These are phyloP conservation scores for Nothobranchius kuhntae DNA, from an alignment of 2,113 vertebrate genomes.

Conservation along the genomic window DNA sequence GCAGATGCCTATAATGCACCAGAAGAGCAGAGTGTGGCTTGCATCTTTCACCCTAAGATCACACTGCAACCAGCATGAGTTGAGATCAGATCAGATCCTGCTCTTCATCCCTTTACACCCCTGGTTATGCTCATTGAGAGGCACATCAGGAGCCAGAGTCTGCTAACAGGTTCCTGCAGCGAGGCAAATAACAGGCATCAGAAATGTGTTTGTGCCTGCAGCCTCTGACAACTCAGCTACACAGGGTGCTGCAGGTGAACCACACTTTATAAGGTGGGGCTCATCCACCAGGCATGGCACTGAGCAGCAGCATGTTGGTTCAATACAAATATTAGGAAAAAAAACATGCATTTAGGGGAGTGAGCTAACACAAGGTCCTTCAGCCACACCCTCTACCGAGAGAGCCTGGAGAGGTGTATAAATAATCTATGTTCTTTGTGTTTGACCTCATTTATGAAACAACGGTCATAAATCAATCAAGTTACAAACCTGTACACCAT, in stretches of 20 bases:
- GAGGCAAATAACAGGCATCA: conserved; percentile 49
- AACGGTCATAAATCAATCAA: not conserved
- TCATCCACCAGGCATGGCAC: conserved; percentile 4
- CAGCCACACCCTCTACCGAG: conserved; percentile 25
- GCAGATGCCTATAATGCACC: not conserved
- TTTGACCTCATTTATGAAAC: conserved; percentile 2
- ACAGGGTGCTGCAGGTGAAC: conserved; percentile 24
- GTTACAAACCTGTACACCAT: too few relatives aligned
- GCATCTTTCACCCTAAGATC: conserved; percentile 24
- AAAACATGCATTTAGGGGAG: not conserved
- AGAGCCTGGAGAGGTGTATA: conserved; percentile 8
- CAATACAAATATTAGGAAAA: conserved; percentile 11
- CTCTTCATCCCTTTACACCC: conserved; percentile 21
- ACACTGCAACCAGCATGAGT: conserved; percentile 50
- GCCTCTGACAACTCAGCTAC: conserved; percentile 19
- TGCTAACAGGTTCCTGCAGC: conserved; percentile 30
- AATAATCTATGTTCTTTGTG: not conserved
- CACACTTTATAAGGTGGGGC: conserved; percentile 20
- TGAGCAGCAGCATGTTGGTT: conserved; percentile 3
- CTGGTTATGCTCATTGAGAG: conserved; percentile 25
- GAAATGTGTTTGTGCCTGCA: conserved; percentile 35
- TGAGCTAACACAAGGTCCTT: conserved; percentile 1
- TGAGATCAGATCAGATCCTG: conserved; percentile 29
- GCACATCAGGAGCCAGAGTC: conserved; percentile 21
- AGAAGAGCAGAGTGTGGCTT: conserved; percentile 13